Evolutionary conservation across 2,888 invertebrate species (phyloP).

Genomic region (Eugnorisma glareosa): DNA sequence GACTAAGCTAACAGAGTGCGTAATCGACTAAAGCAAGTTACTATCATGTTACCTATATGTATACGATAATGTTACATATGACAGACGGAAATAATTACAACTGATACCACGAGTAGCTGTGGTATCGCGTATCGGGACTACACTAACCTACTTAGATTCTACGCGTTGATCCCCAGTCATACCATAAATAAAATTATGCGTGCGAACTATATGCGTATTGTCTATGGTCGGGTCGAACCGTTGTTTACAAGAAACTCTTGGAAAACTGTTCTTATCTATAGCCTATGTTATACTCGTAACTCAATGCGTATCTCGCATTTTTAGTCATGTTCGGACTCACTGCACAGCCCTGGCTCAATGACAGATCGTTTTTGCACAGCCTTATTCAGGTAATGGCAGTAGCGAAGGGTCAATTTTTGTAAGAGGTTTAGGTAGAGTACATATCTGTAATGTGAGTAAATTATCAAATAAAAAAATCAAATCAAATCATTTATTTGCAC

Average conservation of each 20-base stretch:
- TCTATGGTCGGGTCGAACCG: constrained; percentile 41
- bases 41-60: constrained; percentile 50
- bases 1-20: constrained; percentile 24
- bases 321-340: neutral
- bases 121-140: constrained; percentile 60
- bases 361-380: neutral
- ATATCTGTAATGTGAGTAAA: too few relatives aligned
- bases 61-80: constrained; percentile 39
- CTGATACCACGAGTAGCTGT: constrained; percentile 50
- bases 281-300: neutral
- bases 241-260: constrained; percentile 29
- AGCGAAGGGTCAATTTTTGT: too few relatives aligned
- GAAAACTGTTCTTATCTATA: constrained; percentile 14
- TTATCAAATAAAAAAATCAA: too few relatives aligned
- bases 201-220: constrained; percentile 50
- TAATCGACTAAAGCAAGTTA: constrained; percentile 53
- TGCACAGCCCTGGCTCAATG: neutral
- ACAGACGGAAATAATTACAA: constrained; percentile 63
- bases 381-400: too few relatives aligned
- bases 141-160: constrained; percentile 59
- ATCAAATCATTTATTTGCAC: too few relatives aligned
- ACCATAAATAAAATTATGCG: constrained; percentile 38
- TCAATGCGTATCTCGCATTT: neutral
- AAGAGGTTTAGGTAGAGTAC: too few relatives aligned
- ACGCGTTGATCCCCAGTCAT: constrained; percentile 44